A percentile compares a stretch with the other conserved stretches of the same genome.
Conservation (phyloP, 2,888 invertebrate species). For the Eupeodes latifasciatus region DNA sequence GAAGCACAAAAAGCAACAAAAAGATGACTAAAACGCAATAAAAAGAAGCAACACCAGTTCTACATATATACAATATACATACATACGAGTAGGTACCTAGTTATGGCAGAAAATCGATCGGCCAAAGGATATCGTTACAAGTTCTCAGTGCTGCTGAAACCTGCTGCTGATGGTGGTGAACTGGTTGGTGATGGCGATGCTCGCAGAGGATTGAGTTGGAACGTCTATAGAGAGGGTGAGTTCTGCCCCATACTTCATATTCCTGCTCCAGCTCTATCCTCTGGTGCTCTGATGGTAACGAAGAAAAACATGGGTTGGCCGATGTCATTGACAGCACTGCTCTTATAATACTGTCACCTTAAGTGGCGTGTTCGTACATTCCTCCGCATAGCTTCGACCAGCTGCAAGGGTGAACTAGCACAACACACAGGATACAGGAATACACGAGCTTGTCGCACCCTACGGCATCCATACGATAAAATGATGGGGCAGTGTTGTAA, state of each 20-base stretch:
- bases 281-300: not conserved
- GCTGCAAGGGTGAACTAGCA: conserved; percentile 22
- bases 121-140: conserved; percentile 58
- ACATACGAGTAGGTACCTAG: not conserved
- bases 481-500: conserved; percentile 58
- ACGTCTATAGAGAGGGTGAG: not conserved
- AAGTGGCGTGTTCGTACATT: conserved; percentile 46
- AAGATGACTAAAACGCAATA: conserved; percentile 43
- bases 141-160: conserved; percentile 15
- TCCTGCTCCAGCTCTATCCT: not conserved
- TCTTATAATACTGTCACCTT: conserved; percentile 54
- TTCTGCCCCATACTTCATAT: not conserved
- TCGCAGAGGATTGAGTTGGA: conserved; percentile 12
- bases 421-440: conserved; percentile 11
- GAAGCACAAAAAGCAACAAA: conserved; percentile 37
- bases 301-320: conserved; percentile 57
- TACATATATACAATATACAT: too few species aligned
- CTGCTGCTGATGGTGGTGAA: conserved; percentile 15
- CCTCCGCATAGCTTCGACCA: not conserved
- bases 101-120: conserved; percentile 62
- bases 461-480: conserved; percentile 44
- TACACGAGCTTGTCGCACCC: conserved; percentile 14
- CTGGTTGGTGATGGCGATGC: conserved; percentile 15
- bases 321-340: conserved; percentile 67
- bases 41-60: conserved; percentile 39